phyloP scores from a whole-genome alignment of 1,140 invertebrate species.

The Ips typographus region DNA sequence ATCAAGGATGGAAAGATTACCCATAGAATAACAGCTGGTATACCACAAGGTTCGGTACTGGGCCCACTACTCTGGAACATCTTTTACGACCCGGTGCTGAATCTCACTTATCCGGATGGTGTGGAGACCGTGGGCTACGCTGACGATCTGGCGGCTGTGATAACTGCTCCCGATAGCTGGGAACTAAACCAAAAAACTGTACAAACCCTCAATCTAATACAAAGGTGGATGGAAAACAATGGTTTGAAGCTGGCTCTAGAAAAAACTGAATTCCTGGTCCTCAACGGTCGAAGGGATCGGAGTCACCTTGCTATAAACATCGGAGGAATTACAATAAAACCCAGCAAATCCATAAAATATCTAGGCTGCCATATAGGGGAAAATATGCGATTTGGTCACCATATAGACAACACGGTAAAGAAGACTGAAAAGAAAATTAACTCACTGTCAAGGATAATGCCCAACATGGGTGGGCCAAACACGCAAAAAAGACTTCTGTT shows the following conservation, averaged over 20 bases:
- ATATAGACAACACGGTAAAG: background rate
- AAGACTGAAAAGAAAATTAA: conserved; percentile 14
- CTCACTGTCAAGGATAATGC: conserved; percentile 22
- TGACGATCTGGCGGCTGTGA: conserved; percentile 42
- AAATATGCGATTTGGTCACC: background rate
- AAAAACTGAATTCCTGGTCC: background rate
- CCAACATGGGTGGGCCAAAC: conserved; percentile 20
- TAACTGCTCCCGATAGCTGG: conserved; percentile 4
- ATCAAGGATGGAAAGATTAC: background rate
- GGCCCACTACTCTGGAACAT: conserved; percentile 48
- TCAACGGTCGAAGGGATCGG: background rate
- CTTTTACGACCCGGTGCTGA: conserved; percentile 43
- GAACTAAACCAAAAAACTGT: background rate
- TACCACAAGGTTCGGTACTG: conserved; percentile 45
- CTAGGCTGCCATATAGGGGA: background rate
- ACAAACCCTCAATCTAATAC: background rate
- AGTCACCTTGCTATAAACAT: background rate
- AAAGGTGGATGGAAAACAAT: background rate
- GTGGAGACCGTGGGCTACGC: conserved; percentile 39
- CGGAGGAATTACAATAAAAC: too few species aligned
- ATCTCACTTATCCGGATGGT: conserved; percentile 34
- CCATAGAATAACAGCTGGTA: conserved; percentile 1
- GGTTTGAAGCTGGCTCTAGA: background rate
- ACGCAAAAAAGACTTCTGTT: conserved; percentile 1
- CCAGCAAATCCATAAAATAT: background rate